Base-by-base conservation (phyloP, 1,140 invertebrate species). In the Drosophila tani region DNA sequence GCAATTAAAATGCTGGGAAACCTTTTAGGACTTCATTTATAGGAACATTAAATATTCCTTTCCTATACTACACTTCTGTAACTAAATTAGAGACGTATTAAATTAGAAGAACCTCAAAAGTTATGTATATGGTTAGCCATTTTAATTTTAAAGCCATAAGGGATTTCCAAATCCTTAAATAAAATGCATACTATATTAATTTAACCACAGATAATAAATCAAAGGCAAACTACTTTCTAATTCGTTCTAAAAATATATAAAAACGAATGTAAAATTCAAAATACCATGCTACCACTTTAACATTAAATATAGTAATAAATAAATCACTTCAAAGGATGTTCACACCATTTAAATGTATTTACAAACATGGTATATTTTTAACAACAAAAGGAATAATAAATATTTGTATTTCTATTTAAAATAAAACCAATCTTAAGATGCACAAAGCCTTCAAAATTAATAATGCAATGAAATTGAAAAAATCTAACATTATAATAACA, bases 1-100 rank as follows among this genome's bases (percentile, higher is more conserved):
- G 14, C 32, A 71, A 71, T 58, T 71, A 51, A 40, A 19, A 63
- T 15, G 17, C 41, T 45, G 3, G 7, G 14, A 9, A 17, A 19
- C 12, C n/a, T 5, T 50, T 51, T 32, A 67, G 17, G n/a, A 14
- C 24, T 9, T 21, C 5, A 27, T 19, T 29, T 19, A 29, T 5
- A 5, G 7, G 4, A 27, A 17, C 12, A 17, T 24, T 27, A 40
- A 38, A 8, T 3, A 17, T 43, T 19, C 15, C 5, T 6, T 6
- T 17, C 29, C 19, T 27, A 51, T n/a, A 51, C 12, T 5, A n/a
- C 14, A 50, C n/a, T 15, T 41, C 24, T n/a, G 3, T 8, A n/a
- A 50, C 49, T 21, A 41, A 41, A 41, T 41, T 12, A 35, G 3
- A 35, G 35, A 12, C 35, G 2, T 12, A 35, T 35, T 3, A 35